These are phyloP conservation scores for Cherax quadricarinatus DNA, from an alignment of 1,140 invertebrate species.

Conservation along the genomic window DNA sequence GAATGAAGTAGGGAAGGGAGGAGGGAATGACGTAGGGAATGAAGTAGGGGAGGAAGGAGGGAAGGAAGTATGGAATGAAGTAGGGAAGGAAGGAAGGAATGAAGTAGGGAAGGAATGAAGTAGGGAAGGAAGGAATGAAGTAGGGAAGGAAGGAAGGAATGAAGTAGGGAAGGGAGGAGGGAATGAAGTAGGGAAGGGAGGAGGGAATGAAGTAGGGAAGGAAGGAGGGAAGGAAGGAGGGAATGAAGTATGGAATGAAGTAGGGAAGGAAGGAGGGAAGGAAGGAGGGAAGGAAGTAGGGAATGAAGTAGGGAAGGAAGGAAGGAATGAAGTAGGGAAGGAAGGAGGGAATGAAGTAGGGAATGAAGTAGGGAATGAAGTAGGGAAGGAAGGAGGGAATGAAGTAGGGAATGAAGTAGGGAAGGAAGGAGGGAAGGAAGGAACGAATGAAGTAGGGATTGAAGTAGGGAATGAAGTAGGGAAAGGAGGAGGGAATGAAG, in stretches of 20 bases:
- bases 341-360: too few species aligned
- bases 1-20: conserved; percentile 15
- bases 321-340: too few species aligned
- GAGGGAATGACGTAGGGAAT: conserved; percentile 10
- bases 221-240: conserved; percentile 14
- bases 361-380: neutral
- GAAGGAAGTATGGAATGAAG: too few species aligned
- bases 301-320: too few species aligned
- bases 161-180: too few species aligned
- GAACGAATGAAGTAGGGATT: neutral
- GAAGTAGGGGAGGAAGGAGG: neutral
- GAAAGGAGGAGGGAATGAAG: neutral
- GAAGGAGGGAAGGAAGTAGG: neutral
- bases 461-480: conserved; percentile 22
- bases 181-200: conserved; percentile 6
- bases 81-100: neutral
- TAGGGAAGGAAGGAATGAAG: too few species aligned
- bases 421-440: conserved; percentile 11
- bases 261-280: conserved; percentile 12
- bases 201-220: neutral
- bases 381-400: neutral
- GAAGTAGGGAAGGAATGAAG: neutral
- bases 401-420: neutral
- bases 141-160: too few species aligned
- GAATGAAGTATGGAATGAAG: conserved; percentile 15